These are phyloP conservation scores for Monochamus alternatus DNA, from an alignment of 2,888 invertebrate genomes.

Conservation along the genomic window DNA sequence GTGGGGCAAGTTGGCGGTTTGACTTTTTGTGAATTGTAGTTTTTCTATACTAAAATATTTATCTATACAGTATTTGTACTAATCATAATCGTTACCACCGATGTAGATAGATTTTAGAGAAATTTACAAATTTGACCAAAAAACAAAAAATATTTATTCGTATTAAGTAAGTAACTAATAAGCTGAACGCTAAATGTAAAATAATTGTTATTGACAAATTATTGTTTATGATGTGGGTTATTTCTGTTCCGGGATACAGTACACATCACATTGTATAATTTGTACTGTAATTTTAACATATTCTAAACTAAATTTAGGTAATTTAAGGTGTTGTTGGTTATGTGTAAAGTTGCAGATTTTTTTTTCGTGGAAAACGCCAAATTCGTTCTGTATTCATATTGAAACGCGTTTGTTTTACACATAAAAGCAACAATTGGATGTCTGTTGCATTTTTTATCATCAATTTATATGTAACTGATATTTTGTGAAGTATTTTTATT, in stretches of 20 bases:
- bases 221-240: constrained; percentile 29
- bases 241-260: constrained; percentile 13
- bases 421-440: constrained; percentile 17
- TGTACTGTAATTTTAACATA: constrained; percentile 29
- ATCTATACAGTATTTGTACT: constrained; percentile 56
- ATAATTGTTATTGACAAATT: constrained; percentile 32
- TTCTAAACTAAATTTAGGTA: constrained; percentile 31
- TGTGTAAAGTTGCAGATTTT: constrained; percentile 24
- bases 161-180: constrained; percentile 33
- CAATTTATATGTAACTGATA: constrained; percentile 41
- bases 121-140: constrained; percentile 62
- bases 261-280: constrained; percentile 31
- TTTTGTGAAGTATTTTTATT: constrained; percentile 47
- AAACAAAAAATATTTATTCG: constrained; percentile 35
- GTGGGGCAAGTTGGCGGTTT: constrained; percentile 22
- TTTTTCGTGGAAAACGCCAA: not conserved
- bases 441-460: constrained; percentile 40
- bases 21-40: constrained; percentile 31
- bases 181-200: constrained; percentile 32
- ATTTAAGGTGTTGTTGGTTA: constrained; percentile 28
- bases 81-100: constrained; percentile 56
- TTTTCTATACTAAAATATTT: constrained; percentile 56
- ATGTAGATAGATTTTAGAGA: constrained; percentile 59
- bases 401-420: constrained; percentile 20
- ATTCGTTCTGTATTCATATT: constrained; percentile 6